Conservation (phyloP, 2,113 vertebrate genomes). For the Takifugu bimaculatus region DNA sequence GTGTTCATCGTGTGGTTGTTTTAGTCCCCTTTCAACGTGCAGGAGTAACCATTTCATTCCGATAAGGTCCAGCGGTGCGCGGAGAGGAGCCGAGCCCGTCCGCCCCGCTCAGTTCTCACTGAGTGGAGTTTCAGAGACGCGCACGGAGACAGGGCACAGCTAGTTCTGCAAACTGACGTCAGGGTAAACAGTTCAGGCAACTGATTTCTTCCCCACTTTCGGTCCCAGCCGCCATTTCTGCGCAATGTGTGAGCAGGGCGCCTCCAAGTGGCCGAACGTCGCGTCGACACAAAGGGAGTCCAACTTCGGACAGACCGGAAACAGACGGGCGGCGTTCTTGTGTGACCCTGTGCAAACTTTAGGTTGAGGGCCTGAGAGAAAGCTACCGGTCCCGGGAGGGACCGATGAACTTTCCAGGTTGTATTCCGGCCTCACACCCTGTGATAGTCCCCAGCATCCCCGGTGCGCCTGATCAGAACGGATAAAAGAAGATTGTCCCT, state of each 20-base stretch:
- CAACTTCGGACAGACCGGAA: slow-evolving; percentile 7
- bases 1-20: slow-evolving; percentile 74
- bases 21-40: slow-evolving; percentile 75
- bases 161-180: slow-evolving; percentile 77
- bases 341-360: no score
- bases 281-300: slow-evolving; percentile 18
- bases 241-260: slow-evolving; percentile 54
- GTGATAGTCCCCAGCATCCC: no score
- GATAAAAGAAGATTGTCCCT: no score
- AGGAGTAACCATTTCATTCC: slow-evolving; percentile 61
- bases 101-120: slow-evolving; percentile 56
- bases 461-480: no score
- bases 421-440: no score
- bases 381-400: no score
- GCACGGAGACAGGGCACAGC: slow-evolving; percentile 65
- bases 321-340: neutral
- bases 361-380: no score
- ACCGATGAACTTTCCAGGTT: no score
- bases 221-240: slow-evolving; percentile 25
- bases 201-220: slow-evolving; percentile 68
- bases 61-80: slow-evolving; percentile 41
- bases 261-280: slow-evolving; percentile 60
- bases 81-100: slow-evolving; percentile 57
- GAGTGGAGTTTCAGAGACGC: slow-evolving; percentile 64
- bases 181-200: slow-evolving; percentile 76